Evolutionary conservation across 2,888 invertebrate genomes (phyloP), one percentile per base, ranked within the genome.

Genomic region (Drosophila neotestacea): DNA sequence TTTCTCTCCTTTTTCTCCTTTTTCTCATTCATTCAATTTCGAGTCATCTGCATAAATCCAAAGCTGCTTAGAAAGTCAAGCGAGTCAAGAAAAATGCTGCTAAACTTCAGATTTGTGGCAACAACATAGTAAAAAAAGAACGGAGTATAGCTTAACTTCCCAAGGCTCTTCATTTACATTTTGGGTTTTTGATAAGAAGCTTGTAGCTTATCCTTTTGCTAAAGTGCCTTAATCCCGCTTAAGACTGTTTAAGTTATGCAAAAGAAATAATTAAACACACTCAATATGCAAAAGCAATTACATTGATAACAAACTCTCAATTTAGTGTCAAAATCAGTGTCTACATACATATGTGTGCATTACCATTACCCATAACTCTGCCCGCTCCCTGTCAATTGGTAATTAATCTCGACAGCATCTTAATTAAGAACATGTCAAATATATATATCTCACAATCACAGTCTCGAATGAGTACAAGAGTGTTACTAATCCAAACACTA

Each of bases 371-470:
- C 34, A 42, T n/a, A 22, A 22, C 22, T 22, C 22, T 22, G 22
- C 22, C 22, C 22, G 2, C 22, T 22, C 27, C 39, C 13, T 36
- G 38, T 16, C 52, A 44, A 71, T 59, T 59, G 58, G 61, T 65
- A 44, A 72, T 76, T 68, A 68, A 76, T 76, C 79, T 85, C 66
- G 83, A 84, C 86, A 84, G 81, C 73, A 86, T 84, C 84, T 84
- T 86, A 84, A 84, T 84, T 84, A 84, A 77, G 77, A 81, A 73
- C 74, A 73, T 79, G 79, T 71, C 71, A 79, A 77, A 46, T 56
- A 46, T 22, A 16, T 46, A 41, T 79, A 74, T 79, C 79, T 68
- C 42, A 48, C 68, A 70, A 73, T 77, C 74, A 66, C 67, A 73
- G 72, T 59, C 38, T 56, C 56, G 44, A 56, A 22, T 27, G 46